A percentile compares a stretch with the other conserved stretches of the same genome.
phyloP scores from a whole-genome alignment of 2,113 vertebrate species.

The Bombycilla garrulus region DNA sequence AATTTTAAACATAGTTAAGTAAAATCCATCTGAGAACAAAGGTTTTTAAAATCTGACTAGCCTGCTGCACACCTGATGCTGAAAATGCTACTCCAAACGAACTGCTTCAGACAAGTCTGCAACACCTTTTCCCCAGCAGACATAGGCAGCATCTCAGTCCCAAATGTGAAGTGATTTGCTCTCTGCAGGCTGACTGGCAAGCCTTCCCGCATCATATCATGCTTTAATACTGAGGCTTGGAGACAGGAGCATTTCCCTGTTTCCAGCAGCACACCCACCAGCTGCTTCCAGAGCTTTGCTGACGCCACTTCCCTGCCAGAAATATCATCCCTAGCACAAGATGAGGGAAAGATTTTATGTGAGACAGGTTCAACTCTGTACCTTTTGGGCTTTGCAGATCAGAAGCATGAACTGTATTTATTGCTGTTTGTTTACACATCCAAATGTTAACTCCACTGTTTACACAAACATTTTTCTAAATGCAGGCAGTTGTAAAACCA shows the following conservation, averaged over 20 bases:
- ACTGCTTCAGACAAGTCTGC: not conserved
- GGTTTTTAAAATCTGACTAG: not conserved
- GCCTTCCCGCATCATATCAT: not conserved
- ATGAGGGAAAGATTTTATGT: not conserved
- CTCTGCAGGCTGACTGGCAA: not conserved
- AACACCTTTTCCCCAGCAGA: not conserved
- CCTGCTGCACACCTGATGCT: not conserved
- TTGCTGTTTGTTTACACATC: not conserved
- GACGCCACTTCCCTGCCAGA: not conserved
- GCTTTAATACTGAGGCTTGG: not conserved
- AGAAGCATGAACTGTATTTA: not conserved
- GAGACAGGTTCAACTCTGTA: not conserved
- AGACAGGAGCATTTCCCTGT: not conserved
- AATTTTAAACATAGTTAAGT: not conserved
- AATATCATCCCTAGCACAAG: not conserved
- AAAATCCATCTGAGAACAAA: not conserved
- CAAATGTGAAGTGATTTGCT: not conserved
- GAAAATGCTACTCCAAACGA: not conserved
- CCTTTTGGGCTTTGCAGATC: not conserved
- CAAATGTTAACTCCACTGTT: conserved; percentile 22
- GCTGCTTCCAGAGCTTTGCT: not conserved
- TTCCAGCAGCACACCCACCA: conserved; percentile 12
- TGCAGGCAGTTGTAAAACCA: not conserved
- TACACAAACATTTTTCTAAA: conserved; percentile 1
- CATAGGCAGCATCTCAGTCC: not conserved